Percentiles rank a stretch among this genome's conserved stretches.
Evolutionary conservation across 2,797 vertebrate genomes (phyloP).

Genomic region (Malurus splendens): DNA sequence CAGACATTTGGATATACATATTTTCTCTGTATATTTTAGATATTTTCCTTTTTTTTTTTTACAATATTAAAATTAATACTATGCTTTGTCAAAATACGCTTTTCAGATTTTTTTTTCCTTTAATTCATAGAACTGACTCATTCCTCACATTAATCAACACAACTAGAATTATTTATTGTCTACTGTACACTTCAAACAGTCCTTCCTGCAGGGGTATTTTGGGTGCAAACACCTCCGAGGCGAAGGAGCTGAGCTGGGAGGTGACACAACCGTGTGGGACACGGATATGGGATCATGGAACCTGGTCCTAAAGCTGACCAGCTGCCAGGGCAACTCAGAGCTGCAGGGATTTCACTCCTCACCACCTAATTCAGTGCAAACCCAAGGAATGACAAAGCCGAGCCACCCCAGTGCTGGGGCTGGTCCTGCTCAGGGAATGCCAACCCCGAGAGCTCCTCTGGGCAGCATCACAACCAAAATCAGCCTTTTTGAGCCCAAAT

Average conservation of each 20-base stretch:
- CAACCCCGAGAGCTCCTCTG: neutral
- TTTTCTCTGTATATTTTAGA: slow-evolving; percentile 51
- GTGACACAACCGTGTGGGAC: accelerated
- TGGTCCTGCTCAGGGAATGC: accelerated
- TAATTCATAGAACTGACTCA: neutral
- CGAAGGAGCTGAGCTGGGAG: neutral
- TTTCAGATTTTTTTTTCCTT: neutral
- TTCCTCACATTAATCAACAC: neutral
- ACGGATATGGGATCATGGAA: accelerated
- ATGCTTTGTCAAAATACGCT: slow-evolving; percentile 33
- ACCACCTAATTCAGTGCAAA: accelerated
- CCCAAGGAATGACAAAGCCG: accelerated
- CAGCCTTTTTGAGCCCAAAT: neutral
- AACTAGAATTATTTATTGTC: neutral
- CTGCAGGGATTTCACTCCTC: neutral
- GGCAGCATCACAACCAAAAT: neutral
- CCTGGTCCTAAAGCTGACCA: neutral
- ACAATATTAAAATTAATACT: slow-evolving; percentile 49
- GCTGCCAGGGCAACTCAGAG: neutral
- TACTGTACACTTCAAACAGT: slow-evolving; percentile 24
- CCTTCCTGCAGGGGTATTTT: neutral
- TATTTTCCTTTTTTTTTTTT: slow-evolving; percentile 29
- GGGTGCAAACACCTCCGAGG: neutral
- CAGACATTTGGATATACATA: slow-evolving; percentile 25
- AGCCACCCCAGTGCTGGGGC: accelerated